Percentiles rank a stretch among this genome's conserved stretches.
Conservation (phyloP, 1,140 invertebrate genomes). For the Brachionus sp. region DNA sequence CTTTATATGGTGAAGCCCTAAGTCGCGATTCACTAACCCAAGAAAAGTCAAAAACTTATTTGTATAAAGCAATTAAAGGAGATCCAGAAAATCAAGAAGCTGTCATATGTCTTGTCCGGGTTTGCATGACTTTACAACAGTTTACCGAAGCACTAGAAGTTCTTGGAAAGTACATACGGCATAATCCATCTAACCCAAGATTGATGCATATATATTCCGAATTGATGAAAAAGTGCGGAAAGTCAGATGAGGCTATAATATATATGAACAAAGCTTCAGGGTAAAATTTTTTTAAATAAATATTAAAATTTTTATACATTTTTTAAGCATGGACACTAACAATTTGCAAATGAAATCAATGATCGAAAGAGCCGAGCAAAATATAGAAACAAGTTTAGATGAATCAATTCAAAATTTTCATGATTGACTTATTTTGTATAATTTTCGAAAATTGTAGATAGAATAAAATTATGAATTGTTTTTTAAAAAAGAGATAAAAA, state of each 20-base stretch:
- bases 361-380: slow-evolving; percentile 39
- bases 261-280: slow-evolving; percentile 44
- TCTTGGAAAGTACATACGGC: slow-evolving; percentile 26
- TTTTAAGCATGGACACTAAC: slow-evolving; percentile 13
- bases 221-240: slow-evolving; percentile 43
- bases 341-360: slow-evolving; percentile 41
- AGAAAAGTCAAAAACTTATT: slow-evolving; percentile 42
- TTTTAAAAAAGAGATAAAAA: too few species aligned
- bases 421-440: slow-evolving; percentile 24
- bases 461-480: not conserved
- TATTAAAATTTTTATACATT: not conserved
- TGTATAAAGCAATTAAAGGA: slow-evolving; percentile 45
- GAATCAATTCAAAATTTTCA: slow-evolving; percentile 43
- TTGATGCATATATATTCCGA: slow-evolving; percentile 43
- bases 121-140: slow-evolving; percentile 44
- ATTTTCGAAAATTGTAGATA: slow-evolving; percentile 6
- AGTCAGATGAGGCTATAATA: slow-evolving; percentile 37
- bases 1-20: slow-evolving; percentile 35
- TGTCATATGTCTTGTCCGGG: slow-evolving; percentile 27
- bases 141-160: slow-evolving; percentile 43
- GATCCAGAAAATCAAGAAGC: slow-evolving; percentile 37
- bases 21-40: slow-evolving; percentile 8
- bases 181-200: slow-evolving; percentile 34
- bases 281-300: not conserved
- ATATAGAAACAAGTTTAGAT: slow-evolving; percentile 39